A percentile compares a stretch with the other conserved stretches of the same genome.
Evolutionary conservation across 2,113 vertebrate species (phyloP).

Genomic region (Echinops telfairi): DNA sequence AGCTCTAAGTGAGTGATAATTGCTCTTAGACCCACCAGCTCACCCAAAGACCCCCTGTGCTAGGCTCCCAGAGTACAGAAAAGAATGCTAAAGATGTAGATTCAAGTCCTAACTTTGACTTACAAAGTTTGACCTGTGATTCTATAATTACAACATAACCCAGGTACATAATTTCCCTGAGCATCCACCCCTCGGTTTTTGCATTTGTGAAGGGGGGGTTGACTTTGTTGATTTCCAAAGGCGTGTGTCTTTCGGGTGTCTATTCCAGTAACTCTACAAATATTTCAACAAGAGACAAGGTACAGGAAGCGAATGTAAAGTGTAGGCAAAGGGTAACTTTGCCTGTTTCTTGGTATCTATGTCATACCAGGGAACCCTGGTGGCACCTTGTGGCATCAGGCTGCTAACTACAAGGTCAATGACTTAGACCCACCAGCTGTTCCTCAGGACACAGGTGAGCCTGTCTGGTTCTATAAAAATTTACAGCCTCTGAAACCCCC

Average conservation of each 20-base stretch:
- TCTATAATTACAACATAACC: not conserved
- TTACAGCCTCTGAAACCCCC: too few relatives aligned
- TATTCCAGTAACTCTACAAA: constrained; percentile 1
- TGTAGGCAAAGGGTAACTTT: not conserved
- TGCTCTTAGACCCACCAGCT: not conserved
- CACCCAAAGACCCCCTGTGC: not conserved
- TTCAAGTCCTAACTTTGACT: not conserved
- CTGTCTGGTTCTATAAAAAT: too few relatives aligned
- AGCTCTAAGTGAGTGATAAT: too few relatives aligned
- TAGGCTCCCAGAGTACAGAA: not conserved
- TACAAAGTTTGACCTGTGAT: too few relatives aligned
- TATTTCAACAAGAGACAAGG: not conserved
- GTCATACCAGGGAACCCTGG: too few relatives aligned
- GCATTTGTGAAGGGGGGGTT: not conserved
- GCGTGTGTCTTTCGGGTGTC: not conserved
- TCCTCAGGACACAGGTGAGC: too few relatives aligned
- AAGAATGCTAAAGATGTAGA: not conserved
- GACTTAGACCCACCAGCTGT: too few relatives aligned
- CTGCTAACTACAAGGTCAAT: too few relatives aligned
- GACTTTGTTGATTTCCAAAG: constrained; percentile 11
- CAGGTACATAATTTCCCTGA: not conserved
- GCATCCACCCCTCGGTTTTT: not conserved
- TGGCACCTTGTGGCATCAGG: too few relatives aligned
- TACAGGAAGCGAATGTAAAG: not conserved
- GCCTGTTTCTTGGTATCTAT: not conserved